phyloP scores from a whole-genome alignment of 2,888 invertebrate species.

The Tinea pellionella region DNA sequence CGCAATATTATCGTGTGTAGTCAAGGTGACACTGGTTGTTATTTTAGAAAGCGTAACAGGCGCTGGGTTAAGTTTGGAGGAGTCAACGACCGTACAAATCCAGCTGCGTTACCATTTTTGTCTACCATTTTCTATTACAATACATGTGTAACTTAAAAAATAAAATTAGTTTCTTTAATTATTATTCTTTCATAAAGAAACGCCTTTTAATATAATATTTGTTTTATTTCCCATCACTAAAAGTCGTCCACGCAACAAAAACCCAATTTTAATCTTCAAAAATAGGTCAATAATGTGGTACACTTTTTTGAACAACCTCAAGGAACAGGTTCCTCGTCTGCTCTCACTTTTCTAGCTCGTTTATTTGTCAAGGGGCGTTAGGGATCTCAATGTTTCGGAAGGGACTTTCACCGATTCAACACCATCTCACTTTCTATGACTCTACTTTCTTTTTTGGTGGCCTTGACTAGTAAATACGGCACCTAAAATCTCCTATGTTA shows the following conservation, averaged over 20 bases:
- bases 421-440: constrained; percentile 59
- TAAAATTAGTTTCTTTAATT: too few relatives aligned
- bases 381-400: constrained; percentile 39
- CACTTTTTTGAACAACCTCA: background rate
- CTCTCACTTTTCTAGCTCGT: constrained; percentile 66
- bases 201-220: too few relatives aligned
- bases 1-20: constrained; percentile 44
- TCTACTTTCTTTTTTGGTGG: constrained; percentile 59
- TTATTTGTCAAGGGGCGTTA: constrained; percentile 59
- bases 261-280: background rate
- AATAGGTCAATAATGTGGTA: background rate
- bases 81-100: constrained; percentile 43
- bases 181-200: too few relatives aligned
- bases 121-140: background rate
- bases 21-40: constrained; percentile 57
- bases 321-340: constrained; percentile 48
- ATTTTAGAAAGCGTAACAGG: constrained; percentile 58
- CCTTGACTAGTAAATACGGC: background rate
- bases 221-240: too few relatives aligned
- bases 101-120: background rate
- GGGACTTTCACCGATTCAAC: constrained; percentile 65
- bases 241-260: too few relatives aligned
- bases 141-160: too few relatives aligned
- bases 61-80: constrained; percentile 35
- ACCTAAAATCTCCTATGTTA: background rate